Evolutionary conservation across 2,888 invertebrate species (phyloP).

Genomic region (Drosophila kambysellisi): DNA sequence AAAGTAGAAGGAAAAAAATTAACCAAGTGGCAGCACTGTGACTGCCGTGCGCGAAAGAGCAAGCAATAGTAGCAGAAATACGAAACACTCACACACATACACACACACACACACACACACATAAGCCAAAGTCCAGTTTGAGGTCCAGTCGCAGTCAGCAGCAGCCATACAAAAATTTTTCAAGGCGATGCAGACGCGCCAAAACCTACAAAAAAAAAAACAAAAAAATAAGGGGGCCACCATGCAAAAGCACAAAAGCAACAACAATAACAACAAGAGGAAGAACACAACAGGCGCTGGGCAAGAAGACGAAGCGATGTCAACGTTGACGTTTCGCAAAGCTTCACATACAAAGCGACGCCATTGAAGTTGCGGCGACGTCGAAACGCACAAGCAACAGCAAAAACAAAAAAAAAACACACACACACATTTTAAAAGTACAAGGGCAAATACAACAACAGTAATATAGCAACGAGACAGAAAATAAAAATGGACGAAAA

Average conservation of each 20-base stretch:
- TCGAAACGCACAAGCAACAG: conserved; percentile 55
- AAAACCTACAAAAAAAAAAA: conserved; percentile 56
- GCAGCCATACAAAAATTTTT: conserved; percentile 75
- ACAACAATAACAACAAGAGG: conserved; percentile 30
- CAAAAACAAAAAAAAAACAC: conserved; percentile 45
- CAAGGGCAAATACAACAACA: conserved; percentile 79
- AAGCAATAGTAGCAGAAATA: conserved; percentile 27
- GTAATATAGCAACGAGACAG: conserved; percentile 54
- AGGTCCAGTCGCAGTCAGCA: conserved; percentile 59
- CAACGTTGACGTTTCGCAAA: conserved; percentile 68
- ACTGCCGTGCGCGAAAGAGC: conserved; percentile 44
- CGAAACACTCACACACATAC: conserved; percentile 22
- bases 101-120: conserved; percentile 24
- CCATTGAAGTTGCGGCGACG: conserved; percentile 75
- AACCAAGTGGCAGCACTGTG: conserved; percentile 67
- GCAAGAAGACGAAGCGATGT: conserved; percentile 72
- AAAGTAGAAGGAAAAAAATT: conserved; percentile 28
- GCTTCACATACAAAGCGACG: conserved; percentile 54
- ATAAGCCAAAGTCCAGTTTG: conserved; percentile 59
- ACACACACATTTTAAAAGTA: conserved; percentile 62
- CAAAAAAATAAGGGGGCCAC: conserved; percentile 48
- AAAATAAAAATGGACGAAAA: conserved; percentile 78
- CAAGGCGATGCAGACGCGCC: conserved; percentile 78
- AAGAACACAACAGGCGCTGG: conserved; percentile 42
- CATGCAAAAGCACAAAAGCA: conserved; percentile 54